A percentile compares a stretch with the other conserved stretches of the same genome.
Evolutionary conservation across 2,797 vertebrate genomes (phyloP).

Genomic region (Kryptolebias ocellatus): DNA sequence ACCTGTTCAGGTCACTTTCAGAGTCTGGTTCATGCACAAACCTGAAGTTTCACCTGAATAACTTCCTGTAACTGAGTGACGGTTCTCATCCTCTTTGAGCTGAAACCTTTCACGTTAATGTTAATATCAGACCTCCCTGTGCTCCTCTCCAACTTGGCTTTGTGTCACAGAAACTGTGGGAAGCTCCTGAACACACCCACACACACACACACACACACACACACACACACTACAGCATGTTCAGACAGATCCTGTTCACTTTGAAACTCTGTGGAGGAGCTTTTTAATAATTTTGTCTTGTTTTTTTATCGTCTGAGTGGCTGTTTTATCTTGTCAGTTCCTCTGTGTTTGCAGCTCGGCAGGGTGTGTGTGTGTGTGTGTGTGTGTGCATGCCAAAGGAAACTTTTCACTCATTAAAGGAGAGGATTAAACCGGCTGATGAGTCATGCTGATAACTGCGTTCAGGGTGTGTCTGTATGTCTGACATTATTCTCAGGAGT

Average conservation of each 20-base stretch:
- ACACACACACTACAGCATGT: slow-evolving; percentile 21
- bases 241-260: slow-evolving; percentile 34
- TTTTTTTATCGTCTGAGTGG: slow-evolving; percentile 7
- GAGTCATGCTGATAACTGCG: slow-evolving; percentile 18
- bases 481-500: slow-evolving; percentile 12
- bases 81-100: not conserved
- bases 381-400: slow-evolving; percentile 24
- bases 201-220: slow-evolving; percentile 7
- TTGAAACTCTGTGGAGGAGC: not conserved
- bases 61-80: not conserved
- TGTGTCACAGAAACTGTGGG: slow-evolving; percentile 11
- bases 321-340: slow-evolving; percentile 37
- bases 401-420: slow-evolving; percentile 25
- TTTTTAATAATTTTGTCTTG: slow-evolving; percentile 30
- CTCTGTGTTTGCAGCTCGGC: not conserved
- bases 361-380: no score
- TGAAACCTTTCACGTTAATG: slow-evolving; percentile 11
- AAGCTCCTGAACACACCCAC: slow-evolving; percentile 28
- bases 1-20: not conserved
- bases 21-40: not conserved
- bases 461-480: slow-evolving; percentile 39
- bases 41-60: not conserved
- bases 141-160: slow-evolving; percentile 13
- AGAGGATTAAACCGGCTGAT: slow-evolving; percentile 25
- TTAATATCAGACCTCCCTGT: not conserved